These are phyloP conservation scores for Alloplasta piceator DNA, from an alignment of 2,888 invertebrate genomes.

Conservation along the genomic window DNA sequence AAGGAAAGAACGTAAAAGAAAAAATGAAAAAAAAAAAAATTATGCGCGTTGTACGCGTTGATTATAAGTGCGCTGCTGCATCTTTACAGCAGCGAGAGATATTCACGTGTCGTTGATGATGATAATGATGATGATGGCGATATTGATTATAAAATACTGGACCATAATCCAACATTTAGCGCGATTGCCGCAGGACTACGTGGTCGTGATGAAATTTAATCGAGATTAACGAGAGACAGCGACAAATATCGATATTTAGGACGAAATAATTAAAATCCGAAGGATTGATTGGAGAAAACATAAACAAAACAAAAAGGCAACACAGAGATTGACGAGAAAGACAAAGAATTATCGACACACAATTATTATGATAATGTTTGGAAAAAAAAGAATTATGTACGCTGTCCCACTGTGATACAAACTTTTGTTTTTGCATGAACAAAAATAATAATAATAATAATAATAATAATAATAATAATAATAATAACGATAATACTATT, in stretches of 20 bases:
- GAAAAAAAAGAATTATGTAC: constrained; percentile 74
- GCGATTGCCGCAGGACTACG: constrained; percentile 58
- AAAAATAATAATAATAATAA: constrained; percentile 62
- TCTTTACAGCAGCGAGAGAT: constrained; percentile 41
- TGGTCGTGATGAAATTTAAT: constrained; percentile 50
- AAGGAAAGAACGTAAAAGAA: constrained; percentile 2
- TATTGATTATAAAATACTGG: constrained; percentile 39
- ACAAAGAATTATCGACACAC: constrained; percentile 52
- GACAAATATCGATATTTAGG: constrained; percentile 28
- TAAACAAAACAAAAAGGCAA: constrained; percentile 25
- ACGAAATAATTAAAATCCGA: constrained; percentile 11
- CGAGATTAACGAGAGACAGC: constrained; percentile 48
- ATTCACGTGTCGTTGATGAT: constrained; percentile 30
- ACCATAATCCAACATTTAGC: constrained; percentile 42
- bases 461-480: constrained; percentile 13
- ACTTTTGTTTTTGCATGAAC: constrained; percentile 82
- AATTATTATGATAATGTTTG: constrained; percentile 58
- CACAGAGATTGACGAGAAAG: constrained; percentile 53
- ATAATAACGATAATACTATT: constrained; percentile 70
- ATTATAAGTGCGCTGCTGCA: constrained; percentile 36
- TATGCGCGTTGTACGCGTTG: constrained; percentile 53
- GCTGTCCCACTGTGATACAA: constrained; percentile 83
- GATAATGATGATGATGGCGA: constrained; percentile 20
- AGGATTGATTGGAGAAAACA: constrained; percentile 23
- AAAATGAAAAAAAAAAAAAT: constrained; percentile 23